These are phyloP conservation scores for Temnopleurus reevesii DNA, from an alignment of 53 echinoderm and acorn worm genomes.

Conservation along the genomic window DNA sequence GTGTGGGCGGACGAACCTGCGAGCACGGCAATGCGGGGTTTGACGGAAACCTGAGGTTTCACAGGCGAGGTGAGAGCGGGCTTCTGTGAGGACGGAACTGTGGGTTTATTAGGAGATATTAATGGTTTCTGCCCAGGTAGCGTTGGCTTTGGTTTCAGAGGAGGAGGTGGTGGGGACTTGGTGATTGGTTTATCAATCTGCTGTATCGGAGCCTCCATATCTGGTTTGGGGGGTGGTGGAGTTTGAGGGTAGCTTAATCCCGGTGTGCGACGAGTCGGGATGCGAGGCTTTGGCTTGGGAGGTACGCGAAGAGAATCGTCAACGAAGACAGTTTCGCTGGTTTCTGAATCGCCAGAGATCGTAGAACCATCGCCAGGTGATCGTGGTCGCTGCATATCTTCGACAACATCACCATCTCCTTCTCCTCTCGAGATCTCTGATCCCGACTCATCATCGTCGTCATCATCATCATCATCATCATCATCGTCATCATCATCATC, in stretches of 20 bases:
- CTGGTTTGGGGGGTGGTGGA: not conserved
- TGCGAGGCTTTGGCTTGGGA: not conserved
- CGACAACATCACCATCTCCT: not conserved
- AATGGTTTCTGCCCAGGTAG: constrained; percentile 31
- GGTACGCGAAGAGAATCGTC: not conserved
- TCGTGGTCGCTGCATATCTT: not conserved
- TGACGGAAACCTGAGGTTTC: not conserved
- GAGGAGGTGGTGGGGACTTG: not conserved
- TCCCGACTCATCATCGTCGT: not conserved
- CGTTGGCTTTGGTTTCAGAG: not conserved
- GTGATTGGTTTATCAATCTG: not conserved
- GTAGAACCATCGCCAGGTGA: constrained; percentile 51
- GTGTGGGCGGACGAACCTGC: not conserved
- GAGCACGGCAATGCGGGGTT: not conserved
- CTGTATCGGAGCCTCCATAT: not conserved
- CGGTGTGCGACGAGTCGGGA: constrained; percentile 1
- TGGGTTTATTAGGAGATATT: not conserved
- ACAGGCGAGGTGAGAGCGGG: not conserved
- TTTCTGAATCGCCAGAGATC: not conserved
- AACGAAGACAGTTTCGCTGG: not conserved
- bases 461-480: not conserved
- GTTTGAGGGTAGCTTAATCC: not conserved
- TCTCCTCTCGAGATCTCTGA: not conserved
- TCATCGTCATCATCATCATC: constrained; percentile 21
- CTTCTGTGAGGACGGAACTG: not conserved